phyloP scores from a whole-genome alignment of 2,113 vertebrate species.

The Eleginops maclovinus region DNA sequence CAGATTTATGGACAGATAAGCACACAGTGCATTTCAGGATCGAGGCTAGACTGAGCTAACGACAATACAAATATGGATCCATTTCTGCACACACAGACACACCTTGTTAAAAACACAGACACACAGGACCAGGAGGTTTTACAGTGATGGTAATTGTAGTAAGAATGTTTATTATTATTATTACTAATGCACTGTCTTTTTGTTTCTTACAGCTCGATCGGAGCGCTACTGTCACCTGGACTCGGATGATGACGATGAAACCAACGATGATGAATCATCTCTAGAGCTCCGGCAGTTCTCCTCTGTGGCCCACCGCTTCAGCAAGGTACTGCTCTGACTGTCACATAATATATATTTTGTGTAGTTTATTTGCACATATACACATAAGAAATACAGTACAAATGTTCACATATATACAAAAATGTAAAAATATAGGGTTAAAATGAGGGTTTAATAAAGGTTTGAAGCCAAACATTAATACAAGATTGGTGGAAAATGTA shows the following conservation, averaged over 20 bases:
- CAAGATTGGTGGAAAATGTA: too few relatives aligned
- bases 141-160: not conserved
- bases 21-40: not conserved
- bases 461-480: too few relatives aligned
- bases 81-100: not conserved
- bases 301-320: constrained; percentile 95
- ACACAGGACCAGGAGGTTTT: not conserved
- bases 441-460: too few relatives aligned
- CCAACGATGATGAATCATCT: constrained; percentile 91
- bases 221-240: constrained; percentile 92
- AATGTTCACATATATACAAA: too few relatives aligned
- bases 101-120: not conserved
- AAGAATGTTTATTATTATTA: not conserved
- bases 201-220: constrained; percentile 85
- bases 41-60: not conserved
- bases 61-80: not conserved
- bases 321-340: constrained; percentile 85
- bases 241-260: constrained; percentile 90
- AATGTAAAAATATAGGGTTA: too few relatives aligned
- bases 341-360: too few relatives aligned
- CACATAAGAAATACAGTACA: too few relatives aligned
- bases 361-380: too few relatives aligned
- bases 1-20: constrained; percentile 10
- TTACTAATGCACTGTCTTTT: not conserved
- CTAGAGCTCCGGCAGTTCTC: constrained; percentile 94